Base-by-base conservation (phyloP, 2,888 invertebrate species). In the Synanthedon myopaeformis region DNA sequence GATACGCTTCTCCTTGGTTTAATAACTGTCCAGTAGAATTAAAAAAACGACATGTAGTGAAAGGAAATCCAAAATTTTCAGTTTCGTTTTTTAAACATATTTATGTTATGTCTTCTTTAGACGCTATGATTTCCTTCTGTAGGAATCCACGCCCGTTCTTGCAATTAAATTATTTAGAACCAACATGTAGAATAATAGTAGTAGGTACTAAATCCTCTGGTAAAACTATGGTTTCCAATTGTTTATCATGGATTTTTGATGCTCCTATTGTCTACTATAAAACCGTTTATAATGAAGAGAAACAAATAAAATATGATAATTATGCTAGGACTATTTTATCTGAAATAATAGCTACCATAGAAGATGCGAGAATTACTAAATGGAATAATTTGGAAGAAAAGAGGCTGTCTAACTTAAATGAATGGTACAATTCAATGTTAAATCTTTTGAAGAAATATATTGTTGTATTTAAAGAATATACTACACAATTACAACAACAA, bases 1-100 rank as follows among this genome's bases (percentile, higher is more conserved):
- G 78, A 57, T 70, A 62, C 61, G 61, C 89, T 58, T 91, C 92
- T 3, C 79, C 84, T 51, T 92, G 91, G 91, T 81, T 75, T 45
- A 87, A 82, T 52, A 76, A 88, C 61, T 93, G 93, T 66, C 92
- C 93, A 4, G 91, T 92, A 3, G 89, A 91, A 59, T 79, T 92
- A 60, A 84, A 84, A 59, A 79, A 84, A 57, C 89, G 92, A n/a
- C 73, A 69, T 53, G 76, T 85, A 51, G 63, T 76, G 12, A 64
- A 72, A 41, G 92, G 92, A 17, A 74, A 79, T 52, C 72, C 89
- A 0, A 88, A 89, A 68, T 86, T 82, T 61, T 89, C 90, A 0
- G 89, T 91, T 1, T 77, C 82, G 42, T 91, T 91, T 62, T 84
- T 91, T 68, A 90, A 90, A 68, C 89, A 90, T 64, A 79, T 92